A percentile compares a stretch with the other conserved stretches of the same genome.
phyloP scores from a whole-genome alignment of 2,888 invertebrate genomes.

The Selenia dentaria region DNA sequence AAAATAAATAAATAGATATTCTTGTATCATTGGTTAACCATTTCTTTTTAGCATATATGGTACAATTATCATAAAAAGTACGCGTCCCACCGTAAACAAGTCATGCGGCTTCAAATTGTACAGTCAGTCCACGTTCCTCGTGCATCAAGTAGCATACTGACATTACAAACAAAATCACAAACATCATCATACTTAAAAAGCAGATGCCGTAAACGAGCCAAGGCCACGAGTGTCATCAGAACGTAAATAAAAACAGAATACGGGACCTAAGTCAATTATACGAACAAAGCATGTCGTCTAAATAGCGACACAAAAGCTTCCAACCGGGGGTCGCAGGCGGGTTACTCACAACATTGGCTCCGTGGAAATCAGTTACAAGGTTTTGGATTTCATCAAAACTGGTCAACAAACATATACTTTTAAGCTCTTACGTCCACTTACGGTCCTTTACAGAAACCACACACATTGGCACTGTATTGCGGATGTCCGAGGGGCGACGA shows the following conservation, averaged over 20 bases:
- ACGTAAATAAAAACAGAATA: slow-evolving; percentile 30
- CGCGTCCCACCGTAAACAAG: not conserved
- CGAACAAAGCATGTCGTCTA: slow-evolving; percentile 46
- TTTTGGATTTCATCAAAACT: too few relatives aligned
- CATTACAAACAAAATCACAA: slow-evolving; percentile 9
- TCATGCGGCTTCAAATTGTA: not conserved
- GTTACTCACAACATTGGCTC: slow-evolving; percentile 14
- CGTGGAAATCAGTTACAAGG: slow-evolving; percentile 1
- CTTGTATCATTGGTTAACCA: too few relatives aligned
- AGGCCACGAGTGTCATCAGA: slow-evolving; percentile 27
- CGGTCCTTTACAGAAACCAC: too few relatives aligned
- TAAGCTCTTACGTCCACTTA: too few relatives aligned
- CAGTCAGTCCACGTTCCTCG: not conserved
- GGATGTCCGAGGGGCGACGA: too few relatives aligned
- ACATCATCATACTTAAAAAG: slow-evolving; percentile 8
- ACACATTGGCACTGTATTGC: too few relatives aligned
- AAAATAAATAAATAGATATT: too few relatives aligned
- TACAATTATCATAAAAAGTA: too few relatives aligned
- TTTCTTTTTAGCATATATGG: too few relatives aligned
- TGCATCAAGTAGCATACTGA: not conserved
- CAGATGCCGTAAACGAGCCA: slow-evolving; percentile 19
- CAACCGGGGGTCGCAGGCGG: slow-evolving; percentile 26
- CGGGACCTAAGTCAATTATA: slow-evolving; percentile 50
- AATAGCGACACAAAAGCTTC: slow-evolving; percentile 40
- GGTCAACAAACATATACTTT: too few relatives aligned